Evolutionary conservation across 2,888 invertebrate species (phyloP), one percentile per base, ranked within the genome.

Genomic region (Phragmatobia fuliginosa): DNA sequence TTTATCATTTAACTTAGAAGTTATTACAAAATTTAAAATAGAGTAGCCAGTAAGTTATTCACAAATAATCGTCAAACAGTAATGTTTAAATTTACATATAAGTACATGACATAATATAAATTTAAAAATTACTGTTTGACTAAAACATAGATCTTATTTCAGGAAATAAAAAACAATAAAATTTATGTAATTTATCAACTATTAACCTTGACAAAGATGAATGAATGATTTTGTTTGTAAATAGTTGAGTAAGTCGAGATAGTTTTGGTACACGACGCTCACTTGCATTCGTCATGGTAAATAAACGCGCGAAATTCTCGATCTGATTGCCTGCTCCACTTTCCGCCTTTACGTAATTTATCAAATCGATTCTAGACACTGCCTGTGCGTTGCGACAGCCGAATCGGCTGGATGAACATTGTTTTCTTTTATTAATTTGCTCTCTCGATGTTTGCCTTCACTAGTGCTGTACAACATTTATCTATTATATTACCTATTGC

Each of bases 341-440:
- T 89, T 85, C 76, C 82, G 68, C 83, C 77, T 87, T 89, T 88
- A 86, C 86, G 89, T 88, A 89, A 89, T 87, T 84, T 80, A 81
- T 85, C 81, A 82, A 86, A 87, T 87, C 83, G 84, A 86, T 87
- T 84, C 80, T 78, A 80, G 78, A 75, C 76, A 71, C 79, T 74
- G 72, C 66, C 64, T 73, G 69, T 71, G 60, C 61, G 67, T 81
- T 83, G 80, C 83, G 74, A 73, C 73, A 77, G 59, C 56, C 64
- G 67, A 68, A 72, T 38, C 75, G 80, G 73, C 68, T 73, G 75
- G 73, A 66, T 75, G 72, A 76, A 52, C 67, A 71, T 61, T 73
- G 66, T 67, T 73, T 76, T 67, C 63, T 81, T 72, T 77, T 63
- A 33, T 65, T 66, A 64, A 61, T 49, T 62, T 65, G 6, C 36